phyloP scores from a whole-genome alignment of 1,140 invertebrate genomes.

The Pteromalus puparum region DNA sequence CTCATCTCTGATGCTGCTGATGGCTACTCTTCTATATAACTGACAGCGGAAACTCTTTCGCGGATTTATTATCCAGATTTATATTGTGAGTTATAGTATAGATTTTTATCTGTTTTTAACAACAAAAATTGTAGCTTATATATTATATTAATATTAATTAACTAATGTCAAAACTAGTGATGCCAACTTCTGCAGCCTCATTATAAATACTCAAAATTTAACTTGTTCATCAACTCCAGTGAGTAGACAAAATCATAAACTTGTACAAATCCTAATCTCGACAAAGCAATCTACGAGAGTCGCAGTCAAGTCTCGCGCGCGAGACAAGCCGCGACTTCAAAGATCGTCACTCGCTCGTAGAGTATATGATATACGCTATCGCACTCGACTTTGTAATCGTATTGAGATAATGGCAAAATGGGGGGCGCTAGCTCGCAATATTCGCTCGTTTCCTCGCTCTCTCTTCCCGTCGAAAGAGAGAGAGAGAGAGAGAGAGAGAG shows the following conservation, averaged over 20 bases:
- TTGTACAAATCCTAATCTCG: too few relatives aligned
- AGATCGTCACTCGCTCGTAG: background rate
- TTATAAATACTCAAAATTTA: too few relatives aligned
- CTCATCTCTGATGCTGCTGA: conserved; percentile 55
- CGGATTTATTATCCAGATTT: conserved; percentile 32
- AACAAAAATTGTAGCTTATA: background rate
- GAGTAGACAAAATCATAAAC: too few relatives aligned
- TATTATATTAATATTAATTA: too few relatives aligned
- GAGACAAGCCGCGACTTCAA: background rate
- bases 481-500: too few relatives aligned
- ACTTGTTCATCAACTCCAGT: too few relatives aligned
- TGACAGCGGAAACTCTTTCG: conserved; percentile 1
- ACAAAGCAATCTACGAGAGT: background rate
- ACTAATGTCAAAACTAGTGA: too few relatives aligned
- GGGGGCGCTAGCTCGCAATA: conserved; percentile 4
- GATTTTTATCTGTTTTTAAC: background rate
- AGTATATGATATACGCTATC: background rate
- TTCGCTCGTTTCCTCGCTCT: conserved; percentile 4
- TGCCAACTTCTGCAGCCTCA: too few relatives aligned
- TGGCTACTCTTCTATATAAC: conserved; percentile 37
- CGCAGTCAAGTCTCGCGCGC: background rate
- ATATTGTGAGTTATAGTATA: background rate
- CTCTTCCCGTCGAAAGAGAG: conserved; percentile 11
- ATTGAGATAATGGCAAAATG: conserved; percentile 26
- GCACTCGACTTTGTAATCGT: conserved; percentile 30